Evolutionary conservation across 2,113 vertebrate genomes (phyloP).

Genomic region (Tricholaema leucomelas): DNA sequence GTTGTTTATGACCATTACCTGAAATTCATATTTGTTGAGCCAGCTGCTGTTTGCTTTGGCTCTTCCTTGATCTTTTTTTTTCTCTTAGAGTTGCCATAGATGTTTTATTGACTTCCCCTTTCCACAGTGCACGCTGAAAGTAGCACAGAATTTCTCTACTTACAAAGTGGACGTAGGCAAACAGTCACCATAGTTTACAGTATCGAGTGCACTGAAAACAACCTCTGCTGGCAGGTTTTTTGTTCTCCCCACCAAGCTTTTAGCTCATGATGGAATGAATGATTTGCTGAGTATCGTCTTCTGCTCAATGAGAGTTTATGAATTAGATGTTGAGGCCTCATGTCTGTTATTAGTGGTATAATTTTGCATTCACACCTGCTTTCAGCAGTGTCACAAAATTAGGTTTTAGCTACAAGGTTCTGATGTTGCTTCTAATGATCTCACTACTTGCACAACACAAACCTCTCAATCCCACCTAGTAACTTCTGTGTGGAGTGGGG

Average conservation of each 20-base stretch:
- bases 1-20: constrained; percentile 4
- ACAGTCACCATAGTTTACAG: not conserved
- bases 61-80: not conserved
- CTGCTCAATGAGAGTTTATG: not conserved
- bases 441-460: not conserved
- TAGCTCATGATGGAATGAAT: not conserved
- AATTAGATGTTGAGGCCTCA: not conserved
- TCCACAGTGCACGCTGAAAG: not conserved
- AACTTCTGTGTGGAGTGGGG: not conserved
- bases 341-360: not conserved
- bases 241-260: not conserved
- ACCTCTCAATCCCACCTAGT: not conserved
- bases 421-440: not conserved
- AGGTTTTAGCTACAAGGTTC: not conserved
- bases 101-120: not conserved
- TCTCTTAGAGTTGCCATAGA: not conserved
- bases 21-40: not conserved
- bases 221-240: not conserved
- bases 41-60: constrained; percentile 42
- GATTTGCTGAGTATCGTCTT: not conserved
- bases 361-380: not conserved
- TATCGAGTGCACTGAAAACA: not conserved
- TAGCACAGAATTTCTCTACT: not conserved
- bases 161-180: not conserved
- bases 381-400: not conserved